A percentile compares a stretch with the other conserved stretches of the same genome.
Evolutionary conservation across 64 coral and sea anemone genomes (phyloP).

Genomic region (Montipora efflorescens): DNA sequence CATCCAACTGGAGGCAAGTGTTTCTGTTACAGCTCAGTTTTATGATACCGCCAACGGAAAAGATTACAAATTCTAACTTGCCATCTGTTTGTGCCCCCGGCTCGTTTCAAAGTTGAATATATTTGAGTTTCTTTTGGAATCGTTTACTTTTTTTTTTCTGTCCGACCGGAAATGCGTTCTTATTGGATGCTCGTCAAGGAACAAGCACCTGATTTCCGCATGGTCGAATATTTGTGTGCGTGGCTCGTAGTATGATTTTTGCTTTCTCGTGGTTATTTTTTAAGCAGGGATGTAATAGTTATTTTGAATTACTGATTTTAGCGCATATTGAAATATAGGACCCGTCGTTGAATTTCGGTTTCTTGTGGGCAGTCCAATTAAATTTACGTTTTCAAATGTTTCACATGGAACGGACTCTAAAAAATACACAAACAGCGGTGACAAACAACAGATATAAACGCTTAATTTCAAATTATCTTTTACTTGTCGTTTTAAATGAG

Average conservation of each 20-base stretch:
- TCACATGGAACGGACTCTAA: no score
- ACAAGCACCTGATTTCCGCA: background rate
- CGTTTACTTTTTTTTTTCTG: background rate
- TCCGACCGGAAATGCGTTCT: conserved; percentile 12
- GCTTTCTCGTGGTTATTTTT: no score
- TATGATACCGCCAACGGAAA: background rate
- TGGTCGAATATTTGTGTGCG: background rate
- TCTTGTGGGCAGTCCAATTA: background rate
- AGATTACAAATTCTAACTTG: conserved; percentile 7
- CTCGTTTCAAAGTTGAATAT: conserved; percentile 42
- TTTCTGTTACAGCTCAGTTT: background rate
- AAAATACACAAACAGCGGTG: no score
- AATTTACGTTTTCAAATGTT: no score
- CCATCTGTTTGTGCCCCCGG: conserved; percentile 22
- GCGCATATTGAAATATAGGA: no score
- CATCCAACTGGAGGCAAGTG: background rate
- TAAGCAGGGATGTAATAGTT: background rate
- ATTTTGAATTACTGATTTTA: no score
- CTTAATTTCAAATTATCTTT: no score
- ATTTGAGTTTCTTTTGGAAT: conserved; percentile 24
- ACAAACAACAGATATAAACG: no score
- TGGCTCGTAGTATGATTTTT: background rate
- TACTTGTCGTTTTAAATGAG: no score
- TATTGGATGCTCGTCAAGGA: background rate
- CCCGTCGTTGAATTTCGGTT: background rate